phyloP scores from a whole-genome alignment of 2,888 invertebrate genomes.

The Ennomos erosarius region DNA sequence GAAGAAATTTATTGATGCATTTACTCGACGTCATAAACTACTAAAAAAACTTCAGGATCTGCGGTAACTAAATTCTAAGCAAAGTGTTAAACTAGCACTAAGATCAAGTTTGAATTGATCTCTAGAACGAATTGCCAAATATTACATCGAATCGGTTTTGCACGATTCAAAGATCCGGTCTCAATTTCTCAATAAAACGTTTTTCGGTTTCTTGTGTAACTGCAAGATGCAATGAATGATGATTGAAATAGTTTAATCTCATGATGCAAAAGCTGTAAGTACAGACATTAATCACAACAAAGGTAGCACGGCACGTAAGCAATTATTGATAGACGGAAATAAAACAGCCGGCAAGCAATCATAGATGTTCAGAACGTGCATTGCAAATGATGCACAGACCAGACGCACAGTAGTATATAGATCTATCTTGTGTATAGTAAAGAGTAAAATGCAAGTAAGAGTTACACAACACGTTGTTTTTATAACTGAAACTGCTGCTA shows the following conservation, averaged over 20 bases:
- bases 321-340: constrained; percentile 8
- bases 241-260: neutral
- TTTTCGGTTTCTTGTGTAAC: constrained; percentile 7
- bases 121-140: constrained; percentile 24
- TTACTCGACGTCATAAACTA: too few relatives aligned
- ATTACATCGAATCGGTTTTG: constrained; percentile 49
- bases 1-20: too few relatives aligned
- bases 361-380: constrained; percentile 7
- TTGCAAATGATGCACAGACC: constrained; percentile 31
- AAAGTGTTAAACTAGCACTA: too few relatives aligned
- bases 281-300: neutral
- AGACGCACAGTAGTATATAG: constrained; percentile 4
- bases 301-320: neutral
- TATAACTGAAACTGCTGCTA: neutral
- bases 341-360: constrained; percentile 2
- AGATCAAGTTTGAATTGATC: neutral
- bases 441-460: constrained; percentile 18
- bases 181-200: constrained; percentile 9
- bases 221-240: neutral
- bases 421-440: neutral
- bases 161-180: constrained; percentile 43
- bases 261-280: neutral
- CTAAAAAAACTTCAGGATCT: too few relatives aligned
- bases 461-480: constrained; percentile 33
- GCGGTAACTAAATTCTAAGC: too few relatives aligned